Evolutionary conservation across 2,888 invertebrate species (phyloP).

Genomic region (Caenorhabditis panamensis): DNA sequence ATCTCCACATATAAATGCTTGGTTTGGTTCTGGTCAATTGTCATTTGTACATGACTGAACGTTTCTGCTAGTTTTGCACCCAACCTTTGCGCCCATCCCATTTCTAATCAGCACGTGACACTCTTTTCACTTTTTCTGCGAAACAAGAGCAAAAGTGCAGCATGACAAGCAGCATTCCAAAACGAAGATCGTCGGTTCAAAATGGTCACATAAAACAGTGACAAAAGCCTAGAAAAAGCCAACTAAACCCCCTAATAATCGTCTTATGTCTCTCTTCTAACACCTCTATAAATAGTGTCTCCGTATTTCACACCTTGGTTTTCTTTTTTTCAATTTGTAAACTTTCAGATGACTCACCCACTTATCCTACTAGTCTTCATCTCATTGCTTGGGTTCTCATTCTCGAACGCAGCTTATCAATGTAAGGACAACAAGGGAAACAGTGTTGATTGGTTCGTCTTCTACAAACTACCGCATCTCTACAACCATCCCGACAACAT

Average conservation of each 20-base stretch:
- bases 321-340: slow-evolving; percentile 6
- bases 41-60: not conserved
- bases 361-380: slow-evolving; percentile 22
- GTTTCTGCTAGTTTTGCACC: not conserved
- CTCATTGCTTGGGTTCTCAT: slow-evolving; percentile 16
- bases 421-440: slow-evolving; percentile 62
- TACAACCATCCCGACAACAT: slow-evolving; percentile 61
- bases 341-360: slow-evolving; percentile 37
- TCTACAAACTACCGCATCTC: slow-evolving; percentile 79
- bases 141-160: slow-evolving; percentile 22
- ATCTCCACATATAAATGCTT: not conserved
- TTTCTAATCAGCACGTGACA: slow-evolving; percentile 21
- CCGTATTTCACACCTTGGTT: slow-evolving; percentile 13
- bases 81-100: not conserved
- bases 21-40: too few species aligned
- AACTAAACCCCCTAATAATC: slow-evolving; percentile 15
- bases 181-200: slow-evolving; percentile 8
- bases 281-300: slow-evolving; percentile 31
- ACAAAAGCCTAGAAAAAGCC: slow-evolving; percentile 10
- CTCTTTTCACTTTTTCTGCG: slow-evolving; percentile 9
- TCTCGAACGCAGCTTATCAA: slow-evolving; percentile 29
- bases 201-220: slow-evolving; percentile 35
- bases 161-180: slow-evolving; percentile 7
- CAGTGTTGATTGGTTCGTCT: slow-evolving; percentile 69
- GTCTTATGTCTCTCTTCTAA: slow-evolving; percentile 25